Evolutionary conservation across 1,140 invertebrate genomes (phyloP).

Genomic region (Drosophila lacertosa): DNA sequence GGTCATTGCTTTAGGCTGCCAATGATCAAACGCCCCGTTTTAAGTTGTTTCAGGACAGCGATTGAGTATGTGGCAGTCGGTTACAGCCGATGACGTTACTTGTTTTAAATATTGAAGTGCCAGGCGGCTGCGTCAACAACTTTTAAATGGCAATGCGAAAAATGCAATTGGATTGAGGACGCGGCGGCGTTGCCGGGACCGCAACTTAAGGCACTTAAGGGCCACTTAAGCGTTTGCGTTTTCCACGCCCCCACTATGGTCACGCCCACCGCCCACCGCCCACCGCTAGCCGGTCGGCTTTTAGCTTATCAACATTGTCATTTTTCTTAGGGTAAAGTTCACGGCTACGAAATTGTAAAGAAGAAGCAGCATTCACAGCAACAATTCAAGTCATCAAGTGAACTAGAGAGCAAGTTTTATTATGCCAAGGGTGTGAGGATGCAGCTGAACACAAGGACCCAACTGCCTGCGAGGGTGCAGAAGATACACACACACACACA

Average conservation of each 20-base stretch:
- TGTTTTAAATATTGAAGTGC: conserved; percentile 18
- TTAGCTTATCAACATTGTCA: conserved; percentile 61
- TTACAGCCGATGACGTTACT: neutral
- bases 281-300: conserved; percentile 34
- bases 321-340: conserved; percentile 46
- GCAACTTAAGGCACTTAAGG: conserved; percentile 52
- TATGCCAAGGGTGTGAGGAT: conserved; percentile 32
- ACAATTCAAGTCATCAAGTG: conserved; percentile 19
- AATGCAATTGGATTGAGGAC: conserved; percentile 16
- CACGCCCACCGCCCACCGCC: conserved; percentile 11
- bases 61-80: too few relatives aligned
- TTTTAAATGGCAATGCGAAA: conserved; percentile 27
- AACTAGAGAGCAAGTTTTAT: conserved; percentile 36
- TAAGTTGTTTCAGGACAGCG: too few relatives aligned
- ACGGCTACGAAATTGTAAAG: conserved; percentile 34
- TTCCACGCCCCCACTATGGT: neutral
- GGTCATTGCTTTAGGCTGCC: too few relatives aligned
- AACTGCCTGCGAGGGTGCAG: conserved; percentile 22
- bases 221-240: conserved; percentile 50
- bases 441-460: conserved; percentile 18
- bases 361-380: conserved; percentile 5
- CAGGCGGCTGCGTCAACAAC: conserved; percentile 23
- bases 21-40: too few relatives aligned
- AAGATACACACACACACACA: conserved; percentile 1
- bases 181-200: conserved; percentile 14